Evolutionary conservation across 2,113 vertebrate genomes (phyloP).

Genomic region (Notarius quadriscutis): DNA sequence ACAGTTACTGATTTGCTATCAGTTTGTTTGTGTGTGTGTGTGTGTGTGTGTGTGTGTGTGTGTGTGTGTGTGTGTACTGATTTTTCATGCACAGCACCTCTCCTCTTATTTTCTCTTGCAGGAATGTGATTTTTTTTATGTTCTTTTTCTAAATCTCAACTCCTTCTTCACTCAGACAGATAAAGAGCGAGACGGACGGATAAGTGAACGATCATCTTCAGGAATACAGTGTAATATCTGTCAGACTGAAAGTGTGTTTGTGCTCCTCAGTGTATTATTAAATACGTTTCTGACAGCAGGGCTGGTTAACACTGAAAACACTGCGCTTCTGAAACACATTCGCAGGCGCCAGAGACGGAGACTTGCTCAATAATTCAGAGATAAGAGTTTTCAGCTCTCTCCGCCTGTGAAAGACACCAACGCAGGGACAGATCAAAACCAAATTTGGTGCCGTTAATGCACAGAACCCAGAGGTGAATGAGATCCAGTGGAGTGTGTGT

Average conservation of each 20-base stretch:
- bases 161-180: constrained; percentile 13
- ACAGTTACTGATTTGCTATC: neutral
- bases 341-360: neutral
- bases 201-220: neutral
- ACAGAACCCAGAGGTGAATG: neutral
- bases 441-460: neutral
- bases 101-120: neutral
- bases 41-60: neutral
- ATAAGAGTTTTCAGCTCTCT: neutral
- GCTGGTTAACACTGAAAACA: neutral
- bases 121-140: neutral
- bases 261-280: neutral
- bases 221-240: neutral
- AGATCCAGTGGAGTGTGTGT: neutral
- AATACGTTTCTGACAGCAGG: neutral
- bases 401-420: neutral
- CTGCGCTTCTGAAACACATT: neutral
- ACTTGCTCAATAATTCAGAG: neutral
- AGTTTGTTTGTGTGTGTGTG: neutral
- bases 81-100: neutral
- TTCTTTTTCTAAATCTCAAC: neutral
- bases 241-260: neutral
- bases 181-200: neutral
- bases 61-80: neutral
- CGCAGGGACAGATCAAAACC: neutral